Conservation (phyloP, 2,888 invertebrate genomes). For the Rhagium mordax region DNA sequence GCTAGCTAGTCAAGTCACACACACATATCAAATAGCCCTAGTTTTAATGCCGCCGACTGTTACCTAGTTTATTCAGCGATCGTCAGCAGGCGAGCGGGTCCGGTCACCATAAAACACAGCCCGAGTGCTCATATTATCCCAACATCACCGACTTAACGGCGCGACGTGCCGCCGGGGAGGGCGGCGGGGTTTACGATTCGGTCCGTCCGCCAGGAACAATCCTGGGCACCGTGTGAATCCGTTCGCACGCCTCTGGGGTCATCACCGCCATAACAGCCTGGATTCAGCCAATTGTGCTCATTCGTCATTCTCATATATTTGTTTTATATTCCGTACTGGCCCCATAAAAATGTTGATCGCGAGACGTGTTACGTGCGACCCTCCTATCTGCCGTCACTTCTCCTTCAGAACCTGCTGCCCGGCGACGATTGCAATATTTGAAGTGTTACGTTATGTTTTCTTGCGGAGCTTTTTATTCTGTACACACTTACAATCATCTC, state of each 20-base stretch:
- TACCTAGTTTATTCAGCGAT: constrained; percentile 65
- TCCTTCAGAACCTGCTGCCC: constrained; percentile 20
- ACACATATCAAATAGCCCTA: constrained; percentile 50
- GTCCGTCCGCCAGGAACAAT: too few species aligned
- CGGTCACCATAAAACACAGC: constrained; percentile 63
- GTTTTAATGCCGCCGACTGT: constrained; percentile 63
- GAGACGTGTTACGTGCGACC: constrained; percentile 55
- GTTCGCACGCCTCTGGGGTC: neutral
- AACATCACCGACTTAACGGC: constrained; percentile 55
- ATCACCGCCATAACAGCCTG: constrained; percentile 52
- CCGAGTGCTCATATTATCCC: constrained; percentile 60
- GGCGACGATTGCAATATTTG: constrained; percentile 36
- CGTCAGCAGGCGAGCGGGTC: constrained; percentile 61
- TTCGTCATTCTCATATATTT: constrained; percentile 64
- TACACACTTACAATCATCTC: constrained; percentile 44
- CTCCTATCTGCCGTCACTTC: constrained; percentile 42
- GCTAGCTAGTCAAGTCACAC: constrained; percentile 36
- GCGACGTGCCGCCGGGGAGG: constrained; percentile 30
- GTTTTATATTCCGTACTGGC: constrained; percentile 59
- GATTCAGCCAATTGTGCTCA: constrained; percentile 61
- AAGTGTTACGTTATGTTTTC: constrained; percentile 38
- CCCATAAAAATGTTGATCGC: constrained; percentile 61
- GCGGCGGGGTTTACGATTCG: constrained; percentile 21
- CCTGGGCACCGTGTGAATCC: too few species aligned
- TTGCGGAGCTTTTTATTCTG: constrained; percentile 40